Evolutionary conservation across 2,888 invertebrate genomes (phyloP).

Genomic region (Philopedon plagiatum): DNA sequence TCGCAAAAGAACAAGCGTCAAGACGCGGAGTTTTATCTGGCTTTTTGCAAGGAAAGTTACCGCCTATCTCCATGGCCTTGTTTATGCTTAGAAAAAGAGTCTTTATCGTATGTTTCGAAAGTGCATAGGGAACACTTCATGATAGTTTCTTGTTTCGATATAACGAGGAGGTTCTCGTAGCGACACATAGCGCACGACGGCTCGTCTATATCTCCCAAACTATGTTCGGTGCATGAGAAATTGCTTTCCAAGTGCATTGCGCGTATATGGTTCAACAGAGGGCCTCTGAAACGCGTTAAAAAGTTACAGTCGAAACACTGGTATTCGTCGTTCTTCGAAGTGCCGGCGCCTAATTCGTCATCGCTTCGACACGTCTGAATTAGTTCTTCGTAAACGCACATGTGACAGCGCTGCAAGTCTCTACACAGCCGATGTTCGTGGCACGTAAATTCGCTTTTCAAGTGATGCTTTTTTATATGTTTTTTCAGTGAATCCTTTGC

Average conservation of each 20-base stretch:
- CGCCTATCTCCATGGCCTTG: neutral
- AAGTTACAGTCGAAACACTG: neutral
- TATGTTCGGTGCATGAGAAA: neutral
- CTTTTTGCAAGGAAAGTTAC: neutral
- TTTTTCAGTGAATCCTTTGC: neutral
- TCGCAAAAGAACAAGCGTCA: no score
- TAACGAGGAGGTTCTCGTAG: neutral
- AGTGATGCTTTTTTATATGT: neutral
- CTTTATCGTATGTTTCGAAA: neutral
- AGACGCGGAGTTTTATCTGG: no score
- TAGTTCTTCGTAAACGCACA: neutral
- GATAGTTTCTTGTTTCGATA: neutral
- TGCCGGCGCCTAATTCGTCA: neutral
- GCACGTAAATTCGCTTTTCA: neutral
- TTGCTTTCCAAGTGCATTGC: neutral
- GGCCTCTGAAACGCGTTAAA: neutral
- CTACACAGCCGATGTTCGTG: neutral
- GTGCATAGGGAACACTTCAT: neutral
- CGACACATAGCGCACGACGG: neutral
- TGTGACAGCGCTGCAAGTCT: neutral
- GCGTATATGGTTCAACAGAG: neutral
- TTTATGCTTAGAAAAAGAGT: neutral
- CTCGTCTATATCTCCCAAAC: neutral
- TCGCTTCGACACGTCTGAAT: neutral
- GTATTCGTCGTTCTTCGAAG: neutral